Conservation (phyloP, 2,888 invertebrate genomes). For the Metalampra italica region DNA sequence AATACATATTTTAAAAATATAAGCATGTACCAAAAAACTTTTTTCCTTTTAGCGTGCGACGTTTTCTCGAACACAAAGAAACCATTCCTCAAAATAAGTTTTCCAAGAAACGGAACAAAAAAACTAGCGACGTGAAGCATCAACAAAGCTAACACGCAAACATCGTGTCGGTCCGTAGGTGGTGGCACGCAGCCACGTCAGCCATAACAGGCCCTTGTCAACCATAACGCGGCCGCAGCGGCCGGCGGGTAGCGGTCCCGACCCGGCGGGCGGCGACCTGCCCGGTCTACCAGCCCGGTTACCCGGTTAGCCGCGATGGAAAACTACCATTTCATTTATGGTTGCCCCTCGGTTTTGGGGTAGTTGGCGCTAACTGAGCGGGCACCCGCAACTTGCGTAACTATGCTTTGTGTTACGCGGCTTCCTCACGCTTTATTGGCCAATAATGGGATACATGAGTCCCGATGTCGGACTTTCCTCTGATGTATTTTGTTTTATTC, state of each 20-base stretch:
- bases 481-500: too few relatives aligned
- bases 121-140: slow-evolving; percentile 8
- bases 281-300: slow-evolving; percentile 40
- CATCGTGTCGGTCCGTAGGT: slow-evolving; percentile 12
- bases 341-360: slow-evolving; percentile 67
- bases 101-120: not conserved
- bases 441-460: slow-evolving; percentile 17
- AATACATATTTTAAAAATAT: too few relatives aligned
- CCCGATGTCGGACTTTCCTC: not conserved
- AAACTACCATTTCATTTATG: slow-evolving; percentile 77
- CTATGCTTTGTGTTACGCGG: slow-evolving; percentile 55
- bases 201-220: slow-evolving; percentile 71
- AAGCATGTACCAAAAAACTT: too few relatives aligned
- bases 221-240: slow-evolving; percentile 71
- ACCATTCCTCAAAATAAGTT: not conserved
- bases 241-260: slow-evolving; percentile 31
- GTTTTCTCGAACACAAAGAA: too few relatives aligned
- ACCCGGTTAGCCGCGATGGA: slow-evolving; percentile 60
- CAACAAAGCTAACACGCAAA: slow-evolving; percentile 25
- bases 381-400: slow-evolving; percentile 66
- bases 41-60: too few relatives aligned
- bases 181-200: slow-evolving; percentile 48
- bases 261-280: slow-evolving; percentile 32
- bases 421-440: slow-evolving; percentile 45
- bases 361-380: slow-evolving; percentile 62